These are phyloP conservation scores for Leptocoma aspasia DNA, from an alignment of 2,113 vertebrate species.

Conservation along the genomic window DNA sequence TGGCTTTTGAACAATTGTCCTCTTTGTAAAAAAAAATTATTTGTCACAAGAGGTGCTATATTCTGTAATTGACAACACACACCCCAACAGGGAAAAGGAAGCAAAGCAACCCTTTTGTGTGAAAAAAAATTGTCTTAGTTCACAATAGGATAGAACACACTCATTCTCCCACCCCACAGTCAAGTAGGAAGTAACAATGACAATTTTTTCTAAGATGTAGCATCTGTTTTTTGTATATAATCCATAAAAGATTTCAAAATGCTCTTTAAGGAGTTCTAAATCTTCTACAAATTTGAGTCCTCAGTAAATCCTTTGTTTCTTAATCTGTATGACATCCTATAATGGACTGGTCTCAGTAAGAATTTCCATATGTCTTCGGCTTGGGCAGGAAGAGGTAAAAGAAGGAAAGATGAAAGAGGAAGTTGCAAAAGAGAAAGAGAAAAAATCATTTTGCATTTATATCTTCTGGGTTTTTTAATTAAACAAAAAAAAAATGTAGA, in stretches of 20 bases:
- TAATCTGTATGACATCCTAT: constrained; percentile 5
- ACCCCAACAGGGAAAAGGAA: not conserved
- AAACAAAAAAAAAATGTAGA: not conserved
- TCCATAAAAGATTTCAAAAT: constrained; percentile 3
- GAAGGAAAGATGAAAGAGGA: not conserved
- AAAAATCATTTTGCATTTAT: not conserved
- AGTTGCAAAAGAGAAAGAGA: not conserved
- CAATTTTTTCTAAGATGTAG: not conserved
- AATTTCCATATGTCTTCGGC: not conserved
- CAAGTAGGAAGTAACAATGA: constrained; percentile 23
- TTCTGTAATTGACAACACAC: constrained; percentile 1
- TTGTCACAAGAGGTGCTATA: not conserved
- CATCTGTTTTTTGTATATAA: constrained; percentile 39
- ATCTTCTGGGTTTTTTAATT: not conserved
- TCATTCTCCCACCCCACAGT: not conserved
- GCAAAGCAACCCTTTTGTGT: not conserved
- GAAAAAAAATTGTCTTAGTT: not conserved
- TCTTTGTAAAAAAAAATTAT: not conserved
- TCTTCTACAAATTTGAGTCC: constrained; percentile 2
- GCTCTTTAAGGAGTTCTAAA: constrained; percentile 12
- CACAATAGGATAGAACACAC: not conserved
- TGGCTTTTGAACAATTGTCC: not conserved
- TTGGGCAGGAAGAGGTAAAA: not conserved
- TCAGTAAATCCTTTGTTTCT: constrained; percentile 28
- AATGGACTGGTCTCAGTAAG: not conserved